Base-by-base conservation (phyloP, 1,140 invertebrate genomes). In the Vollenhovia emeryi region DNA sequence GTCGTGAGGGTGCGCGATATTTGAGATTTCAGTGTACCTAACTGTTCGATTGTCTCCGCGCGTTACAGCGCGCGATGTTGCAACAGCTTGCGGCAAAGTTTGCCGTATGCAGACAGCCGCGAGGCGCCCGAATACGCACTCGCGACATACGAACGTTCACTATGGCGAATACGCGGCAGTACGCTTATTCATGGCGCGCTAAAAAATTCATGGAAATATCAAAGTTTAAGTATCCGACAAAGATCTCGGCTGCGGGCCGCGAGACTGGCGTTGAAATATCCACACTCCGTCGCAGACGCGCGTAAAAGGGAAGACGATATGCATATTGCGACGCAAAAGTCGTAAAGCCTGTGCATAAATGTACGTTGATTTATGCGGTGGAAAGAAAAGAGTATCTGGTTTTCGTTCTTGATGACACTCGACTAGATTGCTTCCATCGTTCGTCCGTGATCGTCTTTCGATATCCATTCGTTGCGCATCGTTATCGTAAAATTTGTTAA, bases 131-230 rank as follows among this genome's bases (percentile, higher is more conserved):
- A 78, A 78, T 78, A 78, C 40, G 74, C 74, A 78, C 62, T 78
- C 27, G 24, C 57, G 57, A 64, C 74, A 27, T 43, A 62, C 74
- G 64, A 66, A 48, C 24, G 43, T 78, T 55, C 74, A 59, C 48
- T 15, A 21, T 33, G 24, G 30, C 9, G 40, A 8, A 27, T 45
- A 62, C 21, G 50, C 55, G 45, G 24, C 4, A 3, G 40, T 45
- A 48, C 33, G 55, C 62, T 84, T 66, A 68, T 62, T 55, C 48
- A 60, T 75, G 75, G 24, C 13, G 62, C 18, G 73, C 60, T 90
- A 64, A 83, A 74, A 78, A 76, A 89, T 90, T 88, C 87, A 87
- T 74, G 57, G 71, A 66, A 83, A 71, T 52, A 87, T 90, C 52
- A 87, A 90, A 87, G 73, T 90, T 84, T 87, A 86, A 87, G 55